Evolutionary conservation across 1,140 invertebrate species (phyloP).

Genomic region (Armadillidium nasatum): DNA sequence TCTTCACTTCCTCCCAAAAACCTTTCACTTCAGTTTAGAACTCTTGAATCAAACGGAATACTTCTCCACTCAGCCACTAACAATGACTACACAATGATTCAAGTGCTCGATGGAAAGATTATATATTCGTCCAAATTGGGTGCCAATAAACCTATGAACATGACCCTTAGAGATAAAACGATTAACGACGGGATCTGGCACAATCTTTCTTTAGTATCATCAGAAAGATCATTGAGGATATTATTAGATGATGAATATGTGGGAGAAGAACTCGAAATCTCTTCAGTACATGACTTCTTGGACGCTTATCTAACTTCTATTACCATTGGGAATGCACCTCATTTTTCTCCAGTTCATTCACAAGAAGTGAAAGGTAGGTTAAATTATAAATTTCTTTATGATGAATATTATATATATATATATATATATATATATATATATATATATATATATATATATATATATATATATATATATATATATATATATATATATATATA

Average conservation of each 20-base stretch:
- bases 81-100: slow-evolving; percentile 77
- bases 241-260: slow-evolving; percentile 64
- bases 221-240: slow-evolving; percentile 61
- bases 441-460: too few species aligned
- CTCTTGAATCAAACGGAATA: slow-evolving; percentile 67
- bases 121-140: slow-evolving; percentile 61
- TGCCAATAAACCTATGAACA: slow-evolving; percentile 64
- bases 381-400: too few species aligned
- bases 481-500: neutral
- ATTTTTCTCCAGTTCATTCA: slow-evolving; percentile 14
- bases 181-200: slow-evolving; percentile 78
- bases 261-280: slow-evolving; percentile 76
- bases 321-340: slow-evolving; percentile 64
- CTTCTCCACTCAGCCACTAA: slow-evolving; percentile 77
- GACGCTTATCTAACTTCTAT: slow-evolving; percentile 80
- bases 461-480: neutral
- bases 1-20: slow-evolving; percentile 58
- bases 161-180: slow-evolving; percentile 58
- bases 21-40: slow-evolving; percentile 75
- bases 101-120: slow-evolving; percentile 54
- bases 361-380: neutral
- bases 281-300: slow-evolving; percentile 81
- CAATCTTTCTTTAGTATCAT: slow-evolving; percentile 67
- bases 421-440: too few species aligned
- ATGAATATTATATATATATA: too few species aligned